Evolutionary conservation across 2,113 vertebrate genomes (phyloP).

Genomic region (Pangasianodon hypophthalmus): DNA sequence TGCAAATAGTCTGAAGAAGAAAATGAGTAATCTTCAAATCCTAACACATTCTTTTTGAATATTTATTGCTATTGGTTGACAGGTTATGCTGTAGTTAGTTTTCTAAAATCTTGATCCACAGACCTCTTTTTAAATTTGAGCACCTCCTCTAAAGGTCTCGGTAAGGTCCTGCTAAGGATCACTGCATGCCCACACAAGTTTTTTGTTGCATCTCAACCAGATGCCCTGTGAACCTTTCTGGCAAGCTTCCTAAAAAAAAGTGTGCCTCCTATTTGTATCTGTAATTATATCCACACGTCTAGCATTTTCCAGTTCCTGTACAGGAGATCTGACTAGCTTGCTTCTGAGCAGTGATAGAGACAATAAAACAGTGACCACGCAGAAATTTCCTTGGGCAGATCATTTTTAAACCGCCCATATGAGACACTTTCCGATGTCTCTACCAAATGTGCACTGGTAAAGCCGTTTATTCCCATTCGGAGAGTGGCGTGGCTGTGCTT

Average conservation of each 20-base stretch:
- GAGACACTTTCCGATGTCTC: not conserved
- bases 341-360: not conserved
- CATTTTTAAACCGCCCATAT: not conserved
- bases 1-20: not conserved
- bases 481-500: conserved; percentile 16
- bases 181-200: not conserved
- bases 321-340: not conserved
- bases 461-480: conserved; percentile 31
- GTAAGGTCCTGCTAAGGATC: not conserved
- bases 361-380: not conserved
- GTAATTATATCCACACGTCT: not conserved
- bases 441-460: conserved; percentile 14
- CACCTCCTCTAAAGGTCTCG: not conserved
- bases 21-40: not conserved
- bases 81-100: not conserved
- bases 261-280: not conserved
- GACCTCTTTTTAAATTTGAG: not conserved
- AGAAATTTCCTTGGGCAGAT: not conserved
- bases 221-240: not conserved
- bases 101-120: too few relatives aligned
- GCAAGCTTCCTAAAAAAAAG: not conserved
- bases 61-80: not conserved
- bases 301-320: not conserved
- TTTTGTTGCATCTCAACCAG: not conserved
- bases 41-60: not conserved